Percentiles rank a stretch among this genome's conserved stretches.
These are phyloP conservation scores for Ditylenchus dipsaci DNA, from an alignment of 1,140 invertebrate species.

Conservation along the genomic window DNA sequence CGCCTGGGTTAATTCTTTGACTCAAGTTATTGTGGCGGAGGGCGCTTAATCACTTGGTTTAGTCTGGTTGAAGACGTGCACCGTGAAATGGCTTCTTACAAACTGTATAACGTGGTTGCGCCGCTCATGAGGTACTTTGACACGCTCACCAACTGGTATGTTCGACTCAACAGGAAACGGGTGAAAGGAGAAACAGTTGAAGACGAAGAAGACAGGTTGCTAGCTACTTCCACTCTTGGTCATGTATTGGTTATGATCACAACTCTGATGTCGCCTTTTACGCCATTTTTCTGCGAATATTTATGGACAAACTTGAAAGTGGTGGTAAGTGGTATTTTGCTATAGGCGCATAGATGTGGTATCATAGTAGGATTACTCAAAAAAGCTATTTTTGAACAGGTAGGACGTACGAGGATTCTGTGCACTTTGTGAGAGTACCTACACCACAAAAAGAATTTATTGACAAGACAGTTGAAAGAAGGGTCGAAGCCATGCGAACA, in stretches of 20 bases:
- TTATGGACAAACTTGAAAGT: constrained; percentile 83
- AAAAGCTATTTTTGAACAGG: background rate
- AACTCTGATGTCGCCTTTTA: constrained; percentile 83
- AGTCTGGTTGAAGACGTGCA: constrained; percentile 78
- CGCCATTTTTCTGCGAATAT: constrained; percentile 89
- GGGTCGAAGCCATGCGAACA: constrained; percentile 85
- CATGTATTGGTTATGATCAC: constrained; percentile 82
- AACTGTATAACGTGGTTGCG: constrained; percentile 89
- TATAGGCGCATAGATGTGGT: too few species aligned
- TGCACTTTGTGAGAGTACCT: constrained; percentile 50
- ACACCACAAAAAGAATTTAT: constrained; percentile 67
- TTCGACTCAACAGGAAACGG: constrained; percentile 87
- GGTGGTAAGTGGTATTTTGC: constrained; percentile 46
- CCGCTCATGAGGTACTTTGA: constrained; percentile 90
- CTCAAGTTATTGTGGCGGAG: too few species aligned
- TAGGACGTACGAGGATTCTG: constrained; percentile 41
- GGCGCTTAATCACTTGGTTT: background rate
- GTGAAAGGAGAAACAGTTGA: constrained; percentile 65
- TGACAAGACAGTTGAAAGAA: constrained; percentile 78
- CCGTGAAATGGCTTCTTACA: constrained; percentile 85
- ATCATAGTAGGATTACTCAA: too few species aligned
- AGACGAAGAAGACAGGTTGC: constrained; percentile 70
- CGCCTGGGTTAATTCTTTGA: background rate
- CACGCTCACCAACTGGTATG: constrained; percentile 96
- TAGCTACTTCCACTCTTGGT: constrained; percentile 81